Conservation (phyloP, 2,113 vertebrate species). For the Blennius ocellaris region DNA sequence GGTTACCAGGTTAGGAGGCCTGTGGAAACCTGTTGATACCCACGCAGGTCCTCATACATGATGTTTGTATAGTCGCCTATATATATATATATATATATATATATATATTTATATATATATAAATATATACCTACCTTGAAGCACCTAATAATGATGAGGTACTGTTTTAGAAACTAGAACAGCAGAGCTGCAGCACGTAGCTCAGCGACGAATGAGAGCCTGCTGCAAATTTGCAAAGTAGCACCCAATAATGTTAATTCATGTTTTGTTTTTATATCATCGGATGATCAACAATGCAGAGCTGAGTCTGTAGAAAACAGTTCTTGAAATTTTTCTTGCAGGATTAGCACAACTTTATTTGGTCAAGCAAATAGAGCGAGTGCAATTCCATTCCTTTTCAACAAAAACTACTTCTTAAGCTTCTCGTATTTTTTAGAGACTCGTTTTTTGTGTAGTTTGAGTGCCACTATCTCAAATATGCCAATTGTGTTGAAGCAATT, state of each 20-base stretch:
- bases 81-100: neutral
- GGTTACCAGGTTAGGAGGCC: neutral
- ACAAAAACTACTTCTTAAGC: too few relatives aligned
- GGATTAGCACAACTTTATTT: too few relatives aligned
- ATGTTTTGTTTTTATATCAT: too few relatives aligned
- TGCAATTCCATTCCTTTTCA: too few relatives aligned
- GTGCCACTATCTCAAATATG: too few relatives aligned
- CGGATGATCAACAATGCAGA: too few relatives aligned
- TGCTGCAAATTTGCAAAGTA: constrained; percentile 1
- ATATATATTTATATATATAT: neutral
- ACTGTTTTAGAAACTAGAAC: neutral
- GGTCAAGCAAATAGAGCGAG: too few relatives aligned
- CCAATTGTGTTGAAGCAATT: too few relatives aligned
- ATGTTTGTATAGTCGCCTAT: neutral
- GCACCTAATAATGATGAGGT: neutral
- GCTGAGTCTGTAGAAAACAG: too few relatives aligned
- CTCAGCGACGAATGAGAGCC: neutral
- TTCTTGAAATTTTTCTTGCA: too few relatives aligned
- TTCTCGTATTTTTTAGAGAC: too few relatives aligned
- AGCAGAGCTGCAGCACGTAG: neutral
- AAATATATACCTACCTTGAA: neutral
- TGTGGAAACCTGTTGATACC: neutral
- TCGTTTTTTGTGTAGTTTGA: too few relatives aligned
- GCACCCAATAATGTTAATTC: neutral
- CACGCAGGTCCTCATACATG: neutral